These are phyloP conservation scores for Saccopteryx bilineata DNA, from an alignment of 2,113 vertebrate genomes.

Conservation along the genomic window DNA sequence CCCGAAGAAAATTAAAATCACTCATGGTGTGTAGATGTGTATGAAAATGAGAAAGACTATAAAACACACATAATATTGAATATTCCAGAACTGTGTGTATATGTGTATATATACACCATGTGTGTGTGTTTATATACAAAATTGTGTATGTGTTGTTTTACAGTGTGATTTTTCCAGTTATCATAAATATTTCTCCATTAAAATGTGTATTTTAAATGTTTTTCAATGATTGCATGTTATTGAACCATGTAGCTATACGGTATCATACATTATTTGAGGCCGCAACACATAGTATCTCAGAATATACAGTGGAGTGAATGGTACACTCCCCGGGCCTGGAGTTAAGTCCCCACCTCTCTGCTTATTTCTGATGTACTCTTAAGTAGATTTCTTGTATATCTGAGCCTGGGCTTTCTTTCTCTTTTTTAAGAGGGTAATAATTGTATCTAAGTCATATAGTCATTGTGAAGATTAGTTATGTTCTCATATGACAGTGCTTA, in stretches of 20 bases:
- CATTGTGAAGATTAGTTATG: not conserved
- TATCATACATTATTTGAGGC: not conserved
- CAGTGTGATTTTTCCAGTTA: conserved; percentile 34
- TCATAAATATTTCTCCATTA: not conserved
- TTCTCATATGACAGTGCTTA: not conserved
- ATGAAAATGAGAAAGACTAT: not conserved
- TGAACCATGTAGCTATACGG: not conserved
- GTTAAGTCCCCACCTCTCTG: not conserved
- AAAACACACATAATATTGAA: not conserved
- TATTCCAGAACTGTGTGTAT: not conserved
- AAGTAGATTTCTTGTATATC: not conserved
- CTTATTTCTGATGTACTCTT: not conserved
- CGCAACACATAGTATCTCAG: not conserved
- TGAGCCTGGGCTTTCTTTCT: not conserved
- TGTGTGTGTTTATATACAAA: not conserved
- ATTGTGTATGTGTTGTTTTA: not conserved
- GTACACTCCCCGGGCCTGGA: not conserved
- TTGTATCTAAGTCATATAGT: not conserved
- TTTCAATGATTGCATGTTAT: not conserved
- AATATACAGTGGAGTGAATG: not conserved
- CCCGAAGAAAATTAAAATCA: conserved; percentile 52
- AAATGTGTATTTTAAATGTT: conserved; percentile 6
- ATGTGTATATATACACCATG: not conserved
- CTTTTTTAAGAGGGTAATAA: not conserved
- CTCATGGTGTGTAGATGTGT: not conserved